Evolutionary conservation across 2,113 vertebrate genomes (phyloP).

Genomic region (Romanogobio albipinnatus): DNA sequence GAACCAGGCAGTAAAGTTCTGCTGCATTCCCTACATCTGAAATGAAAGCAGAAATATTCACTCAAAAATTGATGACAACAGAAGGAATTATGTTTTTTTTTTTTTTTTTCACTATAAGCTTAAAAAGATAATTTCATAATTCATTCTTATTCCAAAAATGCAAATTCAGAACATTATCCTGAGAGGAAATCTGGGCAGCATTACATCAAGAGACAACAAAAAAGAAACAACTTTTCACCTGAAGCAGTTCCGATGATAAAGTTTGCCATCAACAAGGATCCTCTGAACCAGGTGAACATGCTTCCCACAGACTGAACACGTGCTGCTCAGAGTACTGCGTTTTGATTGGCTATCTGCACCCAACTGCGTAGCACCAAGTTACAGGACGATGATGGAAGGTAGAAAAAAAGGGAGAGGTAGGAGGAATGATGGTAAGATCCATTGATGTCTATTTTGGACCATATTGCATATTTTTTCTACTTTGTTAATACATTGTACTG

Average conservation of each 20-base stretch:
- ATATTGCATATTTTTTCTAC: background rate
- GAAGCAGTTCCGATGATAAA: conserved; percentile 98
- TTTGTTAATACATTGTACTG: background rate
- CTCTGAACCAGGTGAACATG: conserved; percentile 97
- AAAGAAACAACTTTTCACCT: conserved; percentile 74
- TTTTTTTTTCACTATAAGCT: too few relatives aligned
- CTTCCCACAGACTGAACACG: conserved; percentile 84
- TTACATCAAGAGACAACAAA: background rate
- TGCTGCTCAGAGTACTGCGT: conserved; percentile 81
- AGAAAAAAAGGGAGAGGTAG: conserved; percentile 53
- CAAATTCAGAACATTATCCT: too few relatives aligned
- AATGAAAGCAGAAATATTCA: conserved; percentile 43
- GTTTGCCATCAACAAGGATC: conserved; percentile 87
- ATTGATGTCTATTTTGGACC: conserved; percentile 53
- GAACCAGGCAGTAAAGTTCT: conserved; percentile 91
- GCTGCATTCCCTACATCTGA: conserved; percentile 90
- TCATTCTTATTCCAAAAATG: too few relatives aligned
- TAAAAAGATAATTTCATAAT: too few relatives aligned
- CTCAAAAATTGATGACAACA: background rate
- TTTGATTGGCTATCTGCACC: conserved; percentile 53
- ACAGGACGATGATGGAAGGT: conserved; percentile 34
- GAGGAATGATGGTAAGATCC: conserved; percentile 66
- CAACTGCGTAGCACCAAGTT: conserved; percentile 43
- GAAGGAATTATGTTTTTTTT: background rate
- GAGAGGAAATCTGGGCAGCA: background rate